Base-by-base conservation (phyloP, 2,113 vertebrate species). In the Mugil cephalus region DNA sequence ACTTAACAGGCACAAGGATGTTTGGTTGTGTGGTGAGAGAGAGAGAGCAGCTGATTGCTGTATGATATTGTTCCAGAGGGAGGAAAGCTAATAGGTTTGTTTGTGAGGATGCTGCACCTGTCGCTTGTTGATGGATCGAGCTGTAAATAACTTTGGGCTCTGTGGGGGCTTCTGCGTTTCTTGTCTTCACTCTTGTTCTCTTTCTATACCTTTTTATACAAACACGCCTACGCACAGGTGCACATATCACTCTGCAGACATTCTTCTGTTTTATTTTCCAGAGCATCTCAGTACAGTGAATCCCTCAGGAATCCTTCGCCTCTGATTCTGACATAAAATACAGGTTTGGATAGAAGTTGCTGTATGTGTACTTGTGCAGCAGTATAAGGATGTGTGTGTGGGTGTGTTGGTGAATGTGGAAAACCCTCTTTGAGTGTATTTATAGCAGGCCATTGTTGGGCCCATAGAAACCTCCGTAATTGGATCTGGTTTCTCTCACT, bases 371-470 rank as follows among this genome's bases (percentile, higher is more conserved):
- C 77, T 7, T 69, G 17, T 69, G n/a, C 47, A 60, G 40, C 24
- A 63, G 39, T 55, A 17, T 55, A 59, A 35, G 52, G 69, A 54
- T 78, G 34, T 67, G 73, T 58, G 80, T 51, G 79, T 89, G 83
- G 79, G 88, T 77, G 89, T 80, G 70, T 74, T 86, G 87, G 62
- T 63, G 74, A 82, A 64, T 84, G 78, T 88, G 89, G 91, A 93
- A 93, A 93, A 88, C 86, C 90, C 91, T 90, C 74, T 74, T 59
- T 69, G 81, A 47, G 78, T 84, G 70, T 94, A 93, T 94, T 92
- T 93, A 88, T 93, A 93, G 91, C 74, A 24, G 74, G 65, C 84
- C 79, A 93, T 93, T 93, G 91, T 94, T 90, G 83, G 75, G 87
- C 80, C 84, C 84, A 86, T 91, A 89, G 93, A 92, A 87, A 87